Evolutionary conservation across 1,140 invertebrate species (phyloP), one percentile per base, ranked within the genome.

Genomic region (Pogonomyrmex californicus): DNA sequence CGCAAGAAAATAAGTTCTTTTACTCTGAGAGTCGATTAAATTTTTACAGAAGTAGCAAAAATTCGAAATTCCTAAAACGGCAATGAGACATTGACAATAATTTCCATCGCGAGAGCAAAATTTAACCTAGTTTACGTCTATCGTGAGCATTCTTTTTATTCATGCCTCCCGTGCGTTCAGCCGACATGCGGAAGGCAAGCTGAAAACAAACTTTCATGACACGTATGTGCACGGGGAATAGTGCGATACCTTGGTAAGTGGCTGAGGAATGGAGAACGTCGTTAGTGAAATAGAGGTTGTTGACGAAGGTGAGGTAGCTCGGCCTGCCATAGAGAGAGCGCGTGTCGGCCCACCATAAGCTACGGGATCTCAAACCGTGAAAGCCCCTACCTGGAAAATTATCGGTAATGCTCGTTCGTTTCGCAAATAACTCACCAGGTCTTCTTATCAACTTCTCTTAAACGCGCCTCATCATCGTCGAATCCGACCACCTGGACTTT

Each of bases 241-340:
- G 87, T 90, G 92, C 91, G 91, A 94, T 94, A 94, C 94, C 94
- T 94, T 94, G 91, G 89, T 93, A 93, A 92, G 91, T 88, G 92
- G 90, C 88, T 93, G 94, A 92, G 93, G 92, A 89, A 77, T 94
- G 92, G 82, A 94, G 92, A 91, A 91, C 93, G 89, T 94, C 94
- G 89, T 94, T 94, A 94, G 93, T 94, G 92, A 94, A 93, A 94
- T 94, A 94, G 91, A 94, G 92, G 87, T 92, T 93, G 93, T 94
- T 94, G 93, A 93, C 92, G 94, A 94, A 93, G 92, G 92, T 87
- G 86, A 93, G 91, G 90, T 94, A 94, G 87, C 91, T 92, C 78
- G 93, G 91, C 63, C 88, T 91, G 85, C 92, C 92, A 88, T 93
- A 94, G 85, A 93, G 89, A 90, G 92, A 91, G 86, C 91, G 91